Base-by-base conservation (phyloP, 1,140 invertebrate genomes). In the Eriosoma lanigerum region DNA sequence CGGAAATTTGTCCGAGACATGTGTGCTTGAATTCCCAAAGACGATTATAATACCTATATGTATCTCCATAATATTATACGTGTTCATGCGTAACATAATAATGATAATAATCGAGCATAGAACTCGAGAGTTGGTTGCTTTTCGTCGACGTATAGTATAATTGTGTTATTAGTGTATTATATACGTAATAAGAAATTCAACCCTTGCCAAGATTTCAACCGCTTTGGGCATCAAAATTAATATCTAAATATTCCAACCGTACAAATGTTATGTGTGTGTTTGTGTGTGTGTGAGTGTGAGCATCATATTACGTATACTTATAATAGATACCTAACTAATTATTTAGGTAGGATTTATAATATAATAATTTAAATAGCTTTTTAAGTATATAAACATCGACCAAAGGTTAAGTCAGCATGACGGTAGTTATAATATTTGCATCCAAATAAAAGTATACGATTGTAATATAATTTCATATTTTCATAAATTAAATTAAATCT, bases 161-260 rank as follows among this genome's bases (percentile, higher is more conserved):
- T 32, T n/a, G 32, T 46, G 12, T 24, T 46, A 68, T 68, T 46
- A 46, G 32, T 46, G 21, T 15, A 46, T 46, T 13, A 1, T 15
- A n/a, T 26, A 26, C 8, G 38, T 26, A 48, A 6, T 15, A 24
- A 1, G 6, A 48, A 68, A 68, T 21, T 48, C 21, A 48, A 68
- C 66, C 66, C 13, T 68, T 68, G 66, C 66, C 66, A 68, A 68
- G 66, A 68, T 68, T 68, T 68, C 66, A 24, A 21, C 38, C 38
- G 66, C 66, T 68, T 26, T 68, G 44, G 32, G 38, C 66, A 44
- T 44, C 66, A 68, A 68, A 68, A 68, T 68, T 26, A 68, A 48
- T n/a, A n/a, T 68, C 66, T 48, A 24, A 68, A 68, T 24, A 48
- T 68, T 46, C n/a, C 17, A 38, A 66, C 13, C 13, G n/a, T 68